Evolutionary conservation across 2,888 invertebrate genomes (phyloP).

Genomic region (Antheraea assamensis): DNA sequence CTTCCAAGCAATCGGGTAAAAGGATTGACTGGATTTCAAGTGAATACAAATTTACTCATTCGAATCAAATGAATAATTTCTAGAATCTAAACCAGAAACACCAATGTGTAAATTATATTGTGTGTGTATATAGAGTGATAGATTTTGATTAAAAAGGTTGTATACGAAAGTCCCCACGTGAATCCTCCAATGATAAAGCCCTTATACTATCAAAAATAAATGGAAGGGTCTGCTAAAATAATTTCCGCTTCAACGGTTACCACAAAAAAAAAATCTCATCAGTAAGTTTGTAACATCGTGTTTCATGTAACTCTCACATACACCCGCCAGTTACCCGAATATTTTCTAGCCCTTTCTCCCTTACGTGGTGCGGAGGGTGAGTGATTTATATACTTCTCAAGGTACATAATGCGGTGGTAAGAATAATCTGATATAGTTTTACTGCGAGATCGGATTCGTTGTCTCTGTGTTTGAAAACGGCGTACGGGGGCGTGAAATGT

Average conservation of each 20-base stretch:
- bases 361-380: slow-evolving; percentile 41
- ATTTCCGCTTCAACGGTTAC: slow-evolving; percentile 21
- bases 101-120: background rate
- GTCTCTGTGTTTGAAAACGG: slow-evolving; percentile 21
- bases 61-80: too few species aligned
- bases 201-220: slow-evolving; percentile 17
- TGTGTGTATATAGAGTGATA: background rate
- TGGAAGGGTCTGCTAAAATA: slow-evolving; percentile 22
- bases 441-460: slow-evolving; percentile 38
- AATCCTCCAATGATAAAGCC: slow-evolving; percentile 16
- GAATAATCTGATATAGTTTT: slow-evolving; percentile 51
- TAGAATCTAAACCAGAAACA: too few species aligned
- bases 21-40: too few species aligned
- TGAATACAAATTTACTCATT: too few species aligned
- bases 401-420: slow-evolving; percentile 52
- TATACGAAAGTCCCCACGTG: background rate
- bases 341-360: slow-evolving; percentile 46
- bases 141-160: background rate
- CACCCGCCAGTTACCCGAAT: slow-evolving; percentile 44
- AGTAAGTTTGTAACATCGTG: slow-evolving; percentile 34
- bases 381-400: slow-evolving; percentile 63
- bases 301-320: slow-evolving; percentile 35
- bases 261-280: slow-evolving; percentile 21
- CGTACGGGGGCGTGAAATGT: background rate
- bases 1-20: too few species aligned